Base-by-base conservation (phyloP, 2,888 invertebrate genomes). In the Drosophila aldrichi region DNA sequence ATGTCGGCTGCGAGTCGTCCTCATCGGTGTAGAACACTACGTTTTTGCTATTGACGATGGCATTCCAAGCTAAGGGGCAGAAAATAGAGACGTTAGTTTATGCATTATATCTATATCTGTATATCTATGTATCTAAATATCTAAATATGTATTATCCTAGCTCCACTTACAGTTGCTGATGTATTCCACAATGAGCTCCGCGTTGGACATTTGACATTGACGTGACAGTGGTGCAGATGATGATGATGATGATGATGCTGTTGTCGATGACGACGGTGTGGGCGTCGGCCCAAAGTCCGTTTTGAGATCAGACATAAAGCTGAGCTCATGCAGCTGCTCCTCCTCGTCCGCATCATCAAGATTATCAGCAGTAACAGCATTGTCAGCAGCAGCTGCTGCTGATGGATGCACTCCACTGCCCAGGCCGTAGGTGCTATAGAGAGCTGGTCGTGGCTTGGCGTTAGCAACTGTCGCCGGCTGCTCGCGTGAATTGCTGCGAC, bases 41-140 rank as follows among this genome's bases (percentile, higher is more conserved):
- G 91, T 94, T 93, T 84, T 94, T 94, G 78, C 94, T 94, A 74
- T 93, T 94, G 54, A 94, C 94, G 88, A 96, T 94, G 89, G 96
- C 96, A 84, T 96, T 95, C 96, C 96, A 96, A 64, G 96, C 96
- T 96, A 29, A 18, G 18, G 5, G 5, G 18, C 2, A 9, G 12
- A 32, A 29, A 12, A 18, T 0, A 34, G 32, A 49, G 32, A 49
- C 16, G 5, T 25, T 20, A 10, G 12, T 6, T 5, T 3, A 14
- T 18, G 14, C 10, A 32, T n/a, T n/a, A n/a, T 34, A 34, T 34
- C 34, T 34, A 12, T 34, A 34, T 34, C 34, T 34, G 3, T 34
- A 34, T 34, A 10, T 12, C 0, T 34, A 34, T 34, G 10, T 34
- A 8, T 34, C 12, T 12, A 12, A 2, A 12, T 34, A 34, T 34